Percentiles rank a stretch among this genome's conserved stretches.
phyloP scores from a whole-genome alignment of 1,140 invertebrate species.

The Drosophila lowei region DNA sequence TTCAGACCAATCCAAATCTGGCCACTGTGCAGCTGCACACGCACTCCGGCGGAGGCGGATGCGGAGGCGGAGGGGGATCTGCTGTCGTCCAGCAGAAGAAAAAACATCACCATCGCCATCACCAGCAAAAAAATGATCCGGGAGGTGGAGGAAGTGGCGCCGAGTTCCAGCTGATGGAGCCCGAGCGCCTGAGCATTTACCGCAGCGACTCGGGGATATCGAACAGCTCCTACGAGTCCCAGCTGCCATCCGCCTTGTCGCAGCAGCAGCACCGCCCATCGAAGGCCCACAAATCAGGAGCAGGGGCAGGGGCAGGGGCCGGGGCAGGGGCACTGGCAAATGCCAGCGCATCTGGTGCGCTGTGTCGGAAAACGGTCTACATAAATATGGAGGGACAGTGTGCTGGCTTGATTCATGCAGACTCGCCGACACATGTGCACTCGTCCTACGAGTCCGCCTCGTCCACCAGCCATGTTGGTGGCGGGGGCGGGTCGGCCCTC shows the following conservation, averaged over 20 bases:
- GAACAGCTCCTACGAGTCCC: slow-evolving; percentile 79
- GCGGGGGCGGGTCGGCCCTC: neutral
- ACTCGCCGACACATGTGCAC: slow-evolving; percentile 54
- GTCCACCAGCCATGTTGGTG: slow-evolving; percentile 27
- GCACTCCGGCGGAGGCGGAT: slow-evolving; percentile 32
- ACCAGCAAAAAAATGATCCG: slow-evolving; percentile 73
- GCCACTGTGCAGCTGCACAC: slow-evolving; percentile 68
- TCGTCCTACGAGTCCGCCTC: slow-evolving; percentile 65
- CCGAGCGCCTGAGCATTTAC: slow-evolving; percentile 78
- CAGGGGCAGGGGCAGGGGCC: slow-evolving; percentile 2
- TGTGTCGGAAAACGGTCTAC: slow-evolving; percentile 51
- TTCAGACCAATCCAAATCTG: slow-evolving; percentile 23
- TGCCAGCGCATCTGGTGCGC: slow-evolving; percentile 17
- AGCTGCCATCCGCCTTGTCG: slow-evolving; percentile 35
- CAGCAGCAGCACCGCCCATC: slow-evolving; percentile 2
- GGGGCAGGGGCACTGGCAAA: neutral
- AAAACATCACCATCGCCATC: slow-evolving; percentile 77
- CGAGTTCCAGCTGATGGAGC: slow-evolving; percentile 70
- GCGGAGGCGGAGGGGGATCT: slow-evolving; percentile 12
- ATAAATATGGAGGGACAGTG: slow-evolving; percentile 67
- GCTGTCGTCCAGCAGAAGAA: slow-evolving; percentile 61
- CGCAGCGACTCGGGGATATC: slow-evolving; percentile 83
- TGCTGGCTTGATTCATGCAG: neutral
- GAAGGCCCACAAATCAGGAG: slow-evolving; percentile 29
- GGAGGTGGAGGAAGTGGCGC: slow-evolving; percentile 23